Percentiles rank a stretch among this genome's conserved stretches.
phyloP scores from a whole-genome alignment of 2,113 vertebrate species.

The Oreochromis niloticus region DNA sequence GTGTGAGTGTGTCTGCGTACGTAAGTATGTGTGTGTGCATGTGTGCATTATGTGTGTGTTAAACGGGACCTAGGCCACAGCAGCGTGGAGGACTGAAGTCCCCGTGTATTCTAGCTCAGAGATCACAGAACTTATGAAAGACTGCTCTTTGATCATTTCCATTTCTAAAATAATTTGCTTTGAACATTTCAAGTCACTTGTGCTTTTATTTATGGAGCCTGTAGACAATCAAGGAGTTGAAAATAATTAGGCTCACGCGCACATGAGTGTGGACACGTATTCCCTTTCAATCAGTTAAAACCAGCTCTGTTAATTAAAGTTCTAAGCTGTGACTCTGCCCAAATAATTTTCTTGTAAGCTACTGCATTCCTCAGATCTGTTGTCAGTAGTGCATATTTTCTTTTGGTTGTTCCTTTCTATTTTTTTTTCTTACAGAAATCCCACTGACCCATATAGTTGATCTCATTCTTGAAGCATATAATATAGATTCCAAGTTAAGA shows the following conservation, averaged over 20 bases:
- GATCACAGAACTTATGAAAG: constrained; percentile 53
- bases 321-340: constrained; percentile 67
- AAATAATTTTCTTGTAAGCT: constrained; percentile 70
- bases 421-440: constrained; percentile 51
- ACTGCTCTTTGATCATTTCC: constrained; percentile 56
- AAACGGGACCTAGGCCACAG: constrained; percentile 23
- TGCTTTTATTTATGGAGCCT: constrained; percentile 71
- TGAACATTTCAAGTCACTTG: constrained; percentile 66
- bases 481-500: constrained; percentile 50
- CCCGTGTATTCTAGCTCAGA: constrained; percentile 31
- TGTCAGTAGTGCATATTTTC: constrained; percentile 67
- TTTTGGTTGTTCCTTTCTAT: constrained; percentile 42
- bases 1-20: background rate
- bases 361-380: constrained; percentile 70
- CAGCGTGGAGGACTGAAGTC: constrained; percentile 32
- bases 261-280: constrained; percentile 53
- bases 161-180: constrained; percentile 57
- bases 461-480: constrained; percentile 58
- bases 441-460: constrained; percentile 75
- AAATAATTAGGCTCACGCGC: constrained; percentile 68
- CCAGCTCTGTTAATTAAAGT: constrained; percentile 70
- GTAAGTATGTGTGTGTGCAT: background rate
- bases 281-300: constrained; percentile 72
- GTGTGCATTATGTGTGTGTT: background rate
- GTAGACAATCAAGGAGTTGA: constrained; percentile 68